These are phyloP conservation scores for Siniperca scherzeri DNA, from an alignment of 2,797 vertebrate species.

Conservation along the genomic window DNA sequence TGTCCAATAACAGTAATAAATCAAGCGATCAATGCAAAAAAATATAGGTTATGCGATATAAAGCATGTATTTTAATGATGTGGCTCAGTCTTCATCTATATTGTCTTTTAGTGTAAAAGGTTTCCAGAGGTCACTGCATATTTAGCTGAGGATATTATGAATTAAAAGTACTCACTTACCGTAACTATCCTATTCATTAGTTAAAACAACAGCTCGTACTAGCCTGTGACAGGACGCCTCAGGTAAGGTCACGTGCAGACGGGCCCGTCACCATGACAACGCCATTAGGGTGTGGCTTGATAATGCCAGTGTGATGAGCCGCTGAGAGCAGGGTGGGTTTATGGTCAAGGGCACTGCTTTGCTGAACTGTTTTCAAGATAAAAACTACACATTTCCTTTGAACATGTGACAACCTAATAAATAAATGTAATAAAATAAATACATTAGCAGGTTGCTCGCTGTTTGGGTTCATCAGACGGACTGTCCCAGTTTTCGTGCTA, in stretches of 20 bases:
- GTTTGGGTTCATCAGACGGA: neutral
- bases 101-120: neutral
- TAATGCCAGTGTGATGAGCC: neutral
- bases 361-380: neutral
- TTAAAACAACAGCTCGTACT: neutral
- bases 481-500: constrained; percentile 20
- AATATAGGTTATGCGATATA: neutral
- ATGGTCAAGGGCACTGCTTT: neutral
- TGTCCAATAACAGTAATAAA: neutral
- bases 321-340: neutral
- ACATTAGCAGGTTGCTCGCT: neutral
- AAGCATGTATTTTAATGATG: neutral
- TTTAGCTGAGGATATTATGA: neutral
- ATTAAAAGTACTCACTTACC: neutral
- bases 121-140: neutral
- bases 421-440: neutral
- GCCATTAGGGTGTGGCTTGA: constrained; percentile 55
- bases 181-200: neutral
- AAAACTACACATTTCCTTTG: neutral
- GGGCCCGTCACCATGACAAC: constrained; percentile 22
- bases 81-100: neutral
- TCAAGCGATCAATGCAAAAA: neutral
- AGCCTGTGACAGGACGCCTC: neutral
- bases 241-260: constrained; percentile 47
- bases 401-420: neutral